phyloP scores from a whole-genome alignment of 2,797 vertebrate species.

The Eulemur albifrons region DNA sequence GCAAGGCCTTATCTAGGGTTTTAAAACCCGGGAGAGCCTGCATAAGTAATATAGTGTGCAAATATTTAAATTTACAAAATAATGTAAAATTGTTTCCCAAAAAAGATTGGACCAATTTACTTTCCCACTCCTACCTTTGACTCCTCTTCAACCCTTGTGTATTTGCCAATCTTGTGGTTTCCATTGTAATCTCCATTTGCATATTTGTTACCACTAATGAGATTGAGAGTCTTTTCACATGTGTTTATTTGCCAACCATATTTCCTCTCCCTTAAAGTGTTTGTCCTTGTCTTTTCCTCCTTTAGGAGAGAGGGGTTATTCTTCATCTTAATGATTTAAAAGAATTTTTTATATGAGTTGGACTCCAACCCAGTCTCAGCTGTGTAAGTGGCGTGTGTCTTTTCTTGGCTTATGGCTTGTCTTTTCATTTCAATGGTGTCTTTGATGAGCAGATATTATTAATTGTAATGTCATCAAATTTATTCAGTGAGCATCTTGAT shows the following conservation, averaged over 20 bases:
- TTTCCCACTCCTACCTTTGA: not conserved
- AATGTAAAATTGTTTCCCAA: too few species aligned
- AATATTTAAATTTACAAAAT: not conserved
- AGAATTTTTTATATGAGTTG: not conserved
- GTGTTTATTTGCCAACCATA: not conserved
- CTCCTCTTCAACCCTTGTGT: not conserved
- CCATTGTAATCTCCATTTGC: accelerated
- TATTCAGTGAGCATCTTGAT: not conserved
- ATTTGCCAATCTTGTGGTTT: not conserved
- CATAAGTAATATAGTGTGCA: not conserved
- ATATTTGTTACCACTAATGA: too few species aligned
- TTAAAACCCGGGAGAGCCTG: not conserved
- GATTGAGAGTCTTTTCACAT: not conserved
- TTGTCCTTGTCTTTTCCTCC: not conserved
- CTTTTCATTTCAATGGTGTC: not conserved
- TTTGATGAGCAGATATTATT: not conserved
- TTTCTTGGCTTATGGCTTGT: not conserved
- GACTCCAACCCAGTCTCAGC: not conserved
- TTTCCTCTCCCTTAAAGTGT: not conserved
- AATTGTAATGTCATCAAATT: not conserved
- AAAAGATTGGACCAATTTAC: not conserved
- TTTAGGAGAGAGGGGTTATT: not conserved
- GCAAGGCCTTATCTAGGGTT: not conserved
- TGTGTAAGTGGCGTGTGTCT: not conserved
- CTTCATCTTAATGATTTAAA: not conserved